Evolutionary conservation across 1,140 invertebrate genomes (phyloP).

Genomic region (Drosophila guanche): DNA sequence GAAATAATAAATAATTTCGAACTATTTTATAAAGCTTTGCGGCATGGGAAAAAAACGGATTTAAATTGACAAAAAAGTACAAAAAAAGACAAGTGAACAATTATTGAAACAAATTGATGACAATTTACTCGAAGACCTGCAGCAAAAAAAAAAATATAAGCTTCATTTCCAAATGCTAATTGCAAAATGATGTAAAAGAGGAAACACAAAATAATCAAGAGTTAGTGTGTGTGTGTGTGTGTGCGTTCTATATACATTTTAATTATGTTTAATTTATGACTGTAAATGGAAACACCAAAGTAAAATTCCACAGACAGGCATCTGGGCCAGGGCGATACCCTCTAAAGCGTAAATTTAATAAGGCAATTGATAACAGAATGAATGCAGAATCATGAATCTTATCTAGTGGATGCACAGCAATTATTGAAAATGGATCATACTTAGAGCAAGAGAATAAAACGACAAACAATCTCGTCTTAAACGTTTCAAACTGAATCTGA

Average conservation of each 20-base stretch:
- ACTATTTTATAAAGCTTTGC: too few species aligned
- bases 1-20: too few species aligned
- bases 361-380: too few species aligned
- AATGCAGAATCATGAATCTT: too few species aligned
- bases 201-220: constrained; percentile 11
- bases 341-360: constrained; percentile 10
- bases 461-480: too few species aligned
- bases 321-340: constrained; percentile 3
- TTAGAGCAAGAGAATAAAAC: too few species aligned
- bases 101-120: constrained; percentile 11
- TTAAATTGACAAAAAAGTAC: not conserved
- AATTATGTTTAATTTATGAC: constrained; percentile 72
- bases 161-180: constrained; percentile 39
- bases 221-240: constrained; percentile 11
- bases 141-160: not conserved
- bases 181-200: constrained; percentile 36
- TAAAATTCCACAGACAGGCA: constrained; percentile 1
- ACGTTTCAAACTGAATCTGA: too few species aligned
- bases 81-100: not conserved
- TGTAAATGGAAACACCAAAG: constrained; percentile 42
- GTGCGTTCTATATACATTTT: constrained; percentile 63
- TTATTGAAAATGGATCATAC: too few species aligned
- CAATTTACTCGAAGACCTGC: constrained; percentile 15
- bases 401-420: too few species aligned
- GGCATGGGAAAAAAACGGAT: too few species aligned